Percentiles rank a stretch among this genome's conserved stretches.
These are phyloP conservation scores for Ursus arctos DNA, from an alignment of 2,113 vertebrate genomes.

Conservation along the genomic window DNA sequence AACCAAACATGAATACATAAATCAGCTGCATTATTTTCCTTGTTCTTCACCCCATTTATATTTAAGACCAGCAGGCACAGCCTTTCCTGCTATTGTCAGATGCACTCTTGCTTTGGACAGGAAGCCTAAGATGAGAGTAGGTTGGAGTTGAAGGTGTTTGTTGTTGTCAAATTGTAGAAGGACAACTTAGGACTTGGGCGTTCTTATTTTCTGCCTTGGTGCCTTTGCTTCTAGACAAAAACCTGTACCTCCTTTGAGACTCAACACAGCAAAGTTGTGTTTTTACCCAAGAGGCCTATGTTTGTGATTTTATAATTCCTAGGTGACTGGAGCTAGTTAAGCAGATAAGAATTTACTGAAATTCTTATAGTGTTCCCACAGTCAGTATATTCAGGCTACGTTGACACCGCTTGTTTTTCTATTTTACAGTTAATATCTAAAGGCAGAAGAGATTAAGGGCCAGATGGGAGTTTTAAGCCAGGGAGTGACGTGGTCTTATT, in stretches of 20 bases:
- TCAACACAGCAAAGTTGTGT: background rate
- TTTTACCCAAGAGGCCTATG: background rate
- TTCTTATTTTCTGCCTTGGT: background rate
- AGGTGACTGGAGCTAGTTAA: constrained; percentile 21
- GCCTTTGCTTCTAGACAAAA: background rate
- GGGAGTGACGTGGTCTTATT: background rate
- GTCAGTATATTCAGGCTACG: background rate
- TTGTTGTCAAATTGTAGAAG: background rate
- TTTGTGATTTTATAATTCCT: background rate
- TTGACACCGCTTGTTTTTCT: constrained; percentile 11
- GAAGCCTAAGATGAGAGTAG: background rate
- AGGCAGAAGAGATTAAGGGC: constrained; percentile 7
- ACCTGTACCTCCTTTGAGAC: background rate
- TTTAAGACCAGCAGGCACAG: background rate
- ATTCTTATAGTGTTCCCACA: background rate
- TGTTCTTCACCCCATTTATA: background rate
- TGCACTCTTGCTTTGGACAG: background rate
- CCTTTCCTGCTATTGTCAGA: background rate
- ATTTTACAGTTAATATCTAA: constrained; percentile 23
- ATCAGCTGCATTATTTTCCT: background rate
- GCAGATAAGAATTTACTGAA: constrained; percentile 12
- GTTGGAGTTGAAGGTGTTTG: background rate
- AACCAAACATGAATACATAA: background rate
- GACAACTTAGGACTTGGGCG: background rate
- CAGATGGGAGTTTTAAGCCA: background rate